These are phyloP conservation scores for Dromiciops gliroides DNA, from an alignment of 2,113 vertebrate genomes.

Conservation along the genomic window DNA sequence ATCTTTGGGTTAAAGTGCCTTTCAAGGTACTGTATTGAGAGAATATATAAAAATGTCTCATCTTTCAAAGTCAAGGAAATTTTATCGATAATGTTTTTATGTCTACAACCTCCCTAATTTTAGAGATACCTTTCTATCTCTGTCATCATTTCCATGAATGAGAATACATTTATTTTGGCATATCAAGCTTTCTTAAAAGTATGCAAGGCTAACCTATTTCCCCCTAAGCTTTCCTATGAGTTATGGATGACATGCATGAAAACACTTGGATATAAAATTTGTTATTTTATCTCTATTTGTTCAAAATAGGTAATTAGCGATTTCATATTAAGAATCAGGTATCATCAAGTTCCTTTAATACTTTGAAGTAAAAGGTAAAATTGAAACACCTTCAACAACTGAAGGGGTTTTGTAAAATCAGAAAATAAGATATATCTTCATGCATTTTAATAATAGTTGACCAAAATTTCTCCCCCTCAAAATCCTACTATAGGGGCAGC, in stretches of 20 bases:
- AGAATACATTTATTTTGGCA: neutral
- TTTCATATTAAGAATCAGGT: constrained; percentile 36
- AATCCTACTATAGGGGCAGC: too few species aligned
- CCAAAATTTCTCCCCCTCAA: neutral
- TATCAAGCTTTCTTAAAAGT: neutral
- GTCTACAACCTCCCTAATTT: neutral
- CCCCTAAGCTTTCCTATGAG: neutral
- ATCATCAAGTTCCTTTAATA: constrained; percentile 20
- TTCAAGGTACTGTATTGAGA: constrained; percentile 10
- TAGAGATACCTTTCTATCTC: constrained; percentile 38
- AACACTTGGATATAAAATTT: constrained; percentile 15
- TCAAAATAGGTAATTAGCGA: constrained; percentile 28
- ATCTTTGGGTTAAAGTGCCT: neutral
- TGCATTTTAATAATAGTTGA: constrained; percentile 15
- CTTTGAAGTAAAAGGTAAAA: constrained; percentile 16
- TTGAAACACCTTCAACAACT: neutral
- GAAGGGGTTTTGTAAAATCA: constrained; percentile 8
- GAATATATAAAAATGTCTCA: neutral
- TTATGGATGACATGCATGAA: constrained; percentile 35
- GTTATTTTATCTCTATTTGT: constrained; percentile 38
- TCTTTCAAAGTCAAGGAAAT: constrained; percentile 23
- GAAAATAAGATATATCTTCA: neutral
- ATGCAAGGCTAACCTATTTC: neutral
- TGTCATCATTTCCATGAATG: neutral
- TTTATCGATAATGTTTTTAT: constrained; percentile 10